Evolutionary conservation across 2,888 invertebrate species (phyloP), one percentile per base, ranked within the genome.

Genomic region (Chrysodeixis includens): DNA sequence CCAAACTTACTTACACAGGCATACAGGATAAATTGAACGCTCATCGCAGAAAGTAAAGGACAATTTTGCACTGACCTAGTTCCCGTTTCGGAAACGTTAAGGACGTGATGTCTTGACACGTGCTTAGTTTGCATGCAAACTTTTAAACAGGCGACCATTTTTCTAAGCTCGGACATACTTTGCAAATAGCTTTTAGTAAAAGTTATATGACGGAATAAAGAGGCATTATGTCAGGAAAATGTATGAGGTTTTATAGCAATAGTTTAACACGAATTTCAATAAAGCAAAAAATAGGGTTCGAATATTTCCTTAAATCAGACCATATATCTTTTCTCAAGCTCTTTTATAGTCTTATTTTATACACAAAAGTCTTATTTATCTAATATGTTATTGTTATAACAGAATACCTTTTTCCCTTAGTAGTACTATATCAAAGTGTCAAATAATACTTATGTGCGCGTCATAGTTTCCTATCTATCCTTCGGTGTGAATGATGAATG

Each of bases 101-200:
- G 32, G 52, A 75, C 75, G 71, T 71, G 74, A 35, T 52, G 56
- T 67, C 74, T 75, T 59, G 71, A 65, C 64, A 30, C 53, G 62
- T 51, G 56, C 71, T 74, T 66, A 62, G 51, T 57, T 52, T 71
- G 64, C 67, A 64, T 71, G 26, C 56, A 14, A 75, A 64, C 20
- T 55, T 60, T 60, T 6, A 56, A 74, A 74, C 69, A 26, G 35
- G 54, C 59, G 2, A 55, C 60, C 57, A 52, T 68, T 57, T 66
- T 60, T 26, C 53, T 65, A 59, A 65, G 66, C 70, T 57, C 10
- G 51, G 74, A 62, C 70, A 65, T 65, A 30, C 51, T 9, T 52
- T 7, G 22, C 14, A 52, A 26, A 52, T 14, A 20, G 52, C 9
- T 40, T 40, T 35, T 40, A 1, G 40, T n/a, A n/a, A 40, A 35